Conservation (phyloP, 2,888 invertebrate genomes). For the Aphrophora alni region DNA sequence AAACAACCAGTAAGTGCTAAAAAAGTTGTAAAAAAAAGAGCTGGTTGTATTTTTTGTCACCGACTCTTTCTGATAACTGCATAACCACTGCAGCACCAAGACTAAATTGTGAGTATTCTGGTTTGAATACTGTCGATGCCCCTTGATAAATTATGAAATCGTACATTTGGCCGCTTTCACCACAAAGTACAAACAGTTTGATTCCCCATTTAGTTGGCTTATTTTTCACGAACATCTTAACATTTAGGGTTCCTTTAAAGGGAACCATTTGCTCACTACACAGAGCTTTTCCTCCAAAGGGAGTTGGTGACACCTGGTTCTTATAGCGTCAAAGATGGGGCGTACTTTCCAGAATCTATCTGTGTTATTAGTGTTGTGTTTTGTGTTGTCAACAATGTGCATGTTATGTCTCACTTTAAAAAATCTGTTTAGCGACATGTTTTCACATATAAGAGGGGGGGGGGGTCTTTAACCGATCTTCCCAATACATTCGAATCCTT, state of each 20-base stretch:
- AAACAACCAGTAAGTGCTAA: slow-evolving; percentile 30
- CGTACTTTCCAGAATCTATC: slow-evolving; percentile 39
- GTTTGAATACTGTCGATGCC: slow-evolving; percentile 31
- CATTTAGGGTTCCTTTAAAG: slow-evolving; percentile 46
- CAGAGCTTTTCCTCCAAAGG: slow-evolving; percentile 23
- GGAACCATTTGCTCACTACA: slow-evolving; percentile 46
- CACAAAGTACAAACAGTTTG: slow-evolving; percentile 48
- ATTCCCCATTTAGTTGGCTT: slow-evolving; percentile 49
- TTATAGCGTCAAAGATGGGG: slow-evolving; percentile 33
- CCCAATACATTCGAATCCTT: slow-evolving; percentile 26
- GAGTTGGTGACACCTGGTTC: slow-evolving; percentile 24
- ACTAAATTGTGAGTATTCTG: slow-evolving; percentile 34
- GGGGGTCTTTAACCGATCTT: slow-evolving; percentile 17
- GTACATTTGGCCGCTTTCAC: slow-evolving; percentile 44
- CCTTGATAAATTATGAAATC: slow-evolving; percentile 50
- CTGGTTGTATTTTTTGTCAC: slow-evolving; percentile 20
- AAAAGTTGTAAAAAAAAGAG: slow-evolving; percentile 45
- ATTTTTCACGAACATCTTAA: slow-evolving; percentile 48
- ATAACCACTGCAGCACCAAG: slow-evolving; percentile 43
- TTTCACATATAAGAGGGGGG: slow-evolving; percentile 28
- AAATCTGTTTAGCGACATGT: slow-evolving; percentile 46
- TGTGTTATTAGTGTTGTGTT: slow-evolving; percentile 28
- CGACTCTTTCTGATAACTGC: slow-evolving; percentile 31
- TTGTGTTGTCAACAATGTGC: slow-evolving; percentile 42
- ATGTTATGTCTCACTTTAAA: slow-evolving; percentile 42